Base-by-base conservation (phyloP, 2,888 invertebrate genomes). In the Melolontha melolontha region DNA sequence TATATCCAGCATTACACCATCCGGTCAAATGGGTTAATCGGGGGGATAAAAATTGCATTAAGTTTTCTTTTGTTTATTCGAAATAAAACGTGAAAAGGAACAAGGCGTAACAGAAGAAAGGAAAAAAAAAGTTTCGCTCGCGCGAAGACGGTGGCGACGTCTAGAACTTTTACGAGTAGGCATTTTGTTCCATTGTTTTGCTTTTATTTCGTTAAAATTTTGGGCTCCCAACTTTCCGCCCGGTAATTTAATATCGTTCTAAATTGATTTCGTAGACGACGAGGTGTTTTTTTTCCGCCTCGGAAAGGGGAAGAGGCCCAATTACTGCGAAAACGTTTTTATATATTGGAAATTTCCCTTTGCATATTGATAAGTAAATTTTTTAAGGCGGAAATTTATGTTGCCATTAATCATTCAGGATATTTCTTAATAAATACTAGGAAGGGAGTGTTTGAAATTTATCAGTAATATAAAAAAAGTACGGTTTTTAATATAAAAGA, bases 181-280 rank as follows among this genome's bases (percentile, higher is more conserved):
- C 59, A 29, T 44, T 59, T 34, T 17, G 59, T 47, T 59, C 44
- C 59, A 59, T 59, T 59, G 59, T 59, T 59, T 59, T 44, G 44
- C 59, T 59, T 59, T 59, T 59, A 59, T 59, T 59, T 44, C 44
- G 59, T 59, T 59, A 59, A 59, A 59, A 44, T 59, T 59, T 59
- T 27, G 59, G 11, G 12, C 14, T 42, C 22, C 27, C 29, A 59
- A 59, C 41, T 47, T 59, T 8, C 59, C 59, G 59, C 17, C 16
- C 41, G 11, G 55, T 44, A 59, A 59, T 59, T 59, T 59, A 59
- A 59, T 59, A 59, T 59, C 59, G 44, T 29, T 29, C 59, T 27
- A 59, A 59, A 59, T 59, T 59, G 59, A 59, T 59, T 59, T 59
- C 44, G 44, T 59, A 59, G 29, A 14, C 27, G 29, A 44, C 6